Evolutionary conservation across 2,888 invertebrate genomes (phyloP).

Genomic region (Hemistola chrysoprasaria): DNA sequence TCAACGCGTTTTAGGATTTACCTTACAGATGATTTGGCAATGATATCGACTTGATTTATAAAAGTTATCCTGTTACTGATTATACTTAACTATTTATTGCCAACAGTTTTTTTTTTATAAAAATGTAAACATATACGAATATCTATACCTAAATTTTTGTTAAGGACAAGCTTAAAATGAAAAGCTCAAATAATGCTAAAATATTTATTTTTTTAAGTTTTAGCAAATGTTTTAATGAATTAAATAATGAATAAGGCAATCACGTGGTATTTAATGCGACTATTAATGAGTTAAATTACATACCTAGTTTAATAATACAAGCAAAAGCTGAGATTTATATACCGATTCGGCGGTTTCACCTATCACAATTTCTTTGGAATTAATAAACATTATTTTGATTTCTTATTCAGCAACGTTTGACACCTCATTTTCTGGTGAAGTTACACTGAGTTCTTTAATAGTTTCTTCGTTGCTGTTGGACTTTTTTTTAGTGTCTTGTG

Average conservation of each 20-base stretch:
- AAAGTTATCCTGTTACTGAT: too few species aligned
- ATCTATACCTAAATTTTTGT: too few species aligned
- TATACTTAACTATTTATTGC: too few species aligned
- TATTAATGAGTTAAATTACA: conserved; percentile 65
- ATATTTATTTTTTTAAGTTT: conserved; percentile 77
- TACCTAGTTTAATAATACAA: conserved; percentile 61
- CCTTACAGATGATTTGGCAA: too few species aligned
- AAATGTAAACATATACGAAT: too few species aligned
- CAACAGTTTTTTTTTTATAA: too few species aligned
- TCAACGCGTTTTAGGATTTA: too few species aligned
- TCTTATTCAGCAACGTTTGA: conserved; percentile 39
- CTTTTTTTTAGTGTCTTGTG: conserved; percentile 34
- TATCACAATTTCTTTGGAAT: conserved; percentile 79
- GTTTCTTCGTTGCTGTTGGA: conserved; percentile 37
- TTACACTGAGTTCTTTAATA: conserved; percentile 36
- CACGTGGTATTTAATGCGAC: conserved; percentile 74
- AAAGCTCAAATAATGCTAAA: conserved; percentile 61
- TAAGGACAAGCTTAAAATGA: conserved; percentile 32
- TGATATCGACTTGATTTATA: too few species aligned
- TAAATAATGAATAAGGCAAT: conserved; percentile 79
- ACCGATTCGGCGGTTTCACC: conserved; percentile 65
- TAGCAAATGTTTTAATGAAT: conserved; percentile 71
- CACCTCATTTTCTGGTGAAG: conserved; percentile 35
- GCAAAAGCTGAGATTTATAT: conserved; percentile 75
- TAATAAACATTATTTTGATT: conserved; percentile 44